Conservation (phyloP, 2,888 invertebrate genomes). For the Epicampocera succincta region DNA sequence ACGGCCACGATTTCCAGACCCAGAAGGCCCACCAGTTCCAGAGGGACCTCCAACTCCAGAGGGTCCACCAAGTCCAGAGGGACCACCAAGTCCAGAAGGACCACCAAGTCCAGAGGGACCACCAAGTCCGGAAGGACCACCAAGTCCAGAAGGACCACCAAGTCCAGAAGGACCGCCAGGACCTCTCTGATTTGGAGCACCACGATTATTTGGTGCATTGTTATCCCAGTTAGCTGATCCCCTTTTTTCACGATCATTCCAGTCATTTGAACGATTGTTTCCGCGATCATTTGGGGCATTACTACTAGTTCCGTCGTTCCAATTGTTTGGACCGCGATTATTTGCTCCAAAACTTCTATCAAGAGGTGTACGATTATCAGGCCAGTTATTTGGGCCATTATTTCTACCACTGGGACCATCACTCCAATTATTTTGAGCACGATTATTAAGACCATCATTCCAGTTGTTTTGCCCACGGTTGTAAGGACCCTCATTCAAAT, state of each 20-base stretch:
- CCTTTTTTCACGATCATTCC: conserved; percentile 21
- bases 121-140: neutral
- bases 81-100: conserved; percentile 1
- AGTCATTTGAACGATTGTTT: neutral
- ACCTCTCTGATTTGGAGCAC: conserved; percentile 24
- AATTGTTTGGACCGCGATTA: conserved; percentile 38
- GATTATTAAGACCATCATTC: conserved; percentile 31
- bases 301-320: conserved; percentile 25
- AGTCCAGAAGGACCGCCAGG: neutral
- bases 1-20: conserved; percentile 80
- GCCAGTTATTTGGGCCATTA: conserved; percentile 27
- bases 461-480: conserved; percentile 23
- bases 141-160: neutral
- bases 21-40: neutral
- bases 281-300: conserved; percentile 36
- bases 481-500: conserved; percentile 30
- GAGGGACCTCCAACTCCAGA: too few species aligned
- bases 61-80: too few species aligned
- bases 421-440: conserved; percentile 20
- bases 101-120: neutral
- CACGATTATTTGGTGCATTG: conserved; percentile 5
- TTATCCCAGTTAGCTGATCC: neutral
- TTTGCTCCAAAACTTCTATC: conserved; percentile 37
- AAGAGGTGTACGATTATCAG: conserved; percentile 23
- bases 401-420: conserved; percentile 7